Conservation (phyloP, 2,888 invertebrate genomes). For the Lithophane semibrunnea region DNA sequence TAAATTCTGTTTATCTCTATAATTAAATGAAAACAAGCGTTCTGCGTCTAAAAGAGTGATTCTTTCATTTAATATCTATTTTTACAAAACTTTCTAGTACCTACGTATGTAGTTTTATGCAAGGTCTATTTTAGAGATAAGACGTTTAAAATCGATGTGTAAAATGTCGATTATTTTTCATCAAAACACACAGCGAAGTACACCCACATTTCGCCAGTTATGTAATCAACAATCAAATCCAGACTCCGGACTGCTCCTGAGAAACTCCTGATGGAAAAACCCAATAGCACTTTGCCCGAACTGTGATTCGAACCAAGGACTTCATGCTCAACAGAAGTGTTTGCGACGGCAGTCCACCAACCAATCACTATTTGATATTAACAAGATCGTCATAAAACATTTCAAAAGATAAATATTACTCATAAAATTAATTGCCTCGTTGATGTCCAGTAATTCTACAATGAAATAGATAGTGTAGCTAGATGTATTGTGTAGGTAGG, state of each 20-base stretch:
- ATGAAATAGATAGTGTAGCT: background rate
- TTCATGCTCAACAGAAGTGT: too few relatives aligned
- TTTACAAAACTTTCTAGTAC: background rate
- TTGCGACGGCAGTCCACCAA: background rate
- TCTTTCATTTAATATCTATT: background rate
- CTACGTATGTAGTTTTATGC: background rate
- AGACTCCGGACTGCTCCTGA: too few relatives aligned
- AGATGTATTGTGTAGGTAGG: background rate
- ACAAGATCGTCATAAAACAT: background rate
- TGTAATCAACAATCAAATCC: too few relatives aligned
- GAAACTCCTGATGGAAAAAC: too few relatives aligned
- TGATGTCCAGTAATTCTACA: background rate
- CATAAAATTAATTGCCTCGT: background rate
- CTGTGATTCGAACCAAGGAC: too few relatives aligned
- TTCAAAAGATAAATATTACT: background rate
- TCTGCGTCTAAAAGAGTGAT: background rate
- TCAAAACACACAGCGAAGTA: too few relatives aligned
- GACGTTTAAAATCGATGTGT: background rate
- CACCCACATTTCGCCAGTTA: too few relatives aligned
- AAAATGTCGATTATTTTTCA: background rate
- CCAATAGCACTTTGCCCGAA: too few relatives aligned
- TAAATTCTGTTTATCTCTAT: background rate
- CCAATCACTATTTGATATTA: background rate
- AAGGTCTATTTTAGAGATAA: background rate
- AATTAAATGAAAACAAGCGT: background rate